A percentile compares a stretch with the other conserved stretches of the same genome.
phyloP scores from a whole-genome alignment of 1,140 invertebrate species.

The Ceratina japonica region DNA sequence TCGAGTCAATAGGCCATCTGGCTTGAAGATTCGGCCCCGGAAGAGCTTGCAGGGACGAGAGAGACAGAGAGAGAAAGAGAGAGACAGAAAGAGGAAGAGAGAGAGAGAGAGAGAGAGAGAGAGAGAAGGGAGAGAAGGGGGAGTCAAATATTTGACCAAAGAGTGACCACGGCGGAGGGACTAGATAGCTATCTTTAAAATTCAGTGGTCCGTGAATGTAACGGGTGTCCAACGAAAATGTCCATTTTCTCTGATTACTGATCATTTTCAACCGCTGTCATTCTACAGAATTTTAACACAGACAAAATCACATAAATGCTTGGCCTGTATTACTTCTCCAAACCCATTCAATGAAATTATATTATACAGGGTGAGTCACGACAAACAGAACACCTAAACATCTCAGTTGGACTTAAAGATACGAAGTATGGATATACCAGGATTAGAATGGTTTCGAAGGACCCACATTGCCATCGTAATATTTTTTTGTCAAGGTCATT shows the following conservation, averaged over 20 bases:
- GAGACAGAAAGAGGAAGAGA: neutral
- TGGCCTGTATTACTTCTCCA: too few relatives aligned
- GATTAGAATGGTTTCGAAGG: too few relatives aligned
- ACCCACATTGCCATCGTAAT: too few relatives aligned
- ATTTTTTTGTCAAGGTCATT: too few relatives aligned
- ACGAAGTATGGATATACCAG: too few relatives aligned
- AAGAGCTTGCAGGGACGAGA: neutral
- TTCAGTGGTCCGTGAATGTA: constrained; percentile 43
- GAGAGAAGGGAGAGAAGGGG: constrained; percentile 1
- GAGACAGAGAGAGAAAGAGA: neutral
- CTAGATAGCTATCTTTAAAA: constrained; percentile 65
- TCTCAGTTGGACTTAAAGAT: too few relatives aligned
- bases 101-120: neutral
- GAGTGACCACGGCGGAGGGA: constrained; percentile 43
- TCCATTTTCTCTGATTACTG: too few relatives aligned
- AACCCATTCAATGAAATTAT: too few relatives aligned
- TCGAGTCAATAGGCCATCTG: constrained; percentile 51
- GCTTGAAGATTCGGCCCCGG: constrained; percentile 34
- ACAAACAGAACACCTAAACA: too few relatives aligned
- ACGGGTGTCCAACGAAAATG: constrained; percentile 20
- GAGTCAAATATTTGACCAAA: constrained; percentile 62
- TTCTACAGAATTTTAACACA: too few relatives aligned
- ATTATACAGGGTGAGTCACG: too few relatives aligned
- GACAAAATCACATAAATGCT: too few relatives aligned
- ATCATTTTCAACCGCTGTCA: neutral